Percentiles rank a stretch among this genome's conserved stretches.
Conservation (phyloP, 2,113 vertebrate genomes). For the Myodes glareolus region DNA sequence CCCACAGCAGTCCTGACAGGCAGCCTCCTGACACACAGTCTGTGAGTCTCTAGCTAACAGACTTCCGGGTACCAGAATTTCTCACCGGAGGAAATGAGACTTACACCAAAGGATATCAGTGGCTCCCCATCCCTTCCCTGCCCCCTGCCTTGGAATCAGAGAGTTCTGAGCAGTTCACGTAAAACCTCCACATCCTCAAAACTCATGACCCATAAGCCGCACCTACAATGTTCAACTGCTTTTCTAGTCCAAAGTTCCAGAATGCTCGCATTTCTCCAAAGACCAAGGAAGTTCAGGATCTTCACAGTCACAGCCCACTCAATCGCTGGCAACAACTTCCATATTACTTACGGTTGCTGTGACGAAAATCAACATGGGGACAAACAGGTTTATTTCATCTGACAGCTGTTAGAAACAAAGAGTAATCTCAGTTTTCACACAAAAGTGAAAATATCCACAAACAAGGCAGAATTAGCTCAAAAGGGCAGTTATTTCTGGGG, state of each 20-base stretch:
- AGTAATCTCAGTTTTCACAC: neutral
- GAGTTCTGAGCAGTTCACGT: neutral
- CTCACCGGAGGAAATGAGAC: neutral
- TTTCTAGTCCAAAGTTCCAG: neutral
- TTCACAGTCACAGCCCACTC: neutral
- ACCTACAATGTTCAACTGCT: neutral
- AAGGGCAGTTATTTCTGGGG: neutral
- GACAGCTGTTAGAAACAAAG: neutral
- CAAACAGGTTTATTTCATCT: neutral
- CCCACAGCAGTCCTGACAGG: neutral
- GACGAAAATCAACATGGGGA: neutral
- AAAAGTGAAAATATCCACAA: neutral
- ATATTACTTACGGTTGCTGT: neutral
- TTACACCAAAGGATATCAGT: neutral
- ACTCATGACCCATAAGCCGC: neutral
- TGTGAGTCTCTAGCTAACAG: neutral
- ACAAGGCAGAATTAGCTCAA: neutral
- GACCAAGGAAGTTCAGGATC: neutral
- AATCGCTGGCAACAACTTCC: neutral
- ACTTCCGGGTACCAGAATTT: neutral
- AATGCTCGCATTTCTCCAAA: neutral
- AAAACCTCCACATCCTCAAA: neutral
- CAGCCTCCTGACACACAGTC: neutral
- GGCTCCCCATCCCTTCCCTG: neutral
- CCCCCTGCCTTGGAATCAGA: neutral